Evolutionary conservation across 2,888 invertebrate species (phyloP), one percentile per base, ranked within the genome.

Genomic region (Lithophane socia): DNA sequence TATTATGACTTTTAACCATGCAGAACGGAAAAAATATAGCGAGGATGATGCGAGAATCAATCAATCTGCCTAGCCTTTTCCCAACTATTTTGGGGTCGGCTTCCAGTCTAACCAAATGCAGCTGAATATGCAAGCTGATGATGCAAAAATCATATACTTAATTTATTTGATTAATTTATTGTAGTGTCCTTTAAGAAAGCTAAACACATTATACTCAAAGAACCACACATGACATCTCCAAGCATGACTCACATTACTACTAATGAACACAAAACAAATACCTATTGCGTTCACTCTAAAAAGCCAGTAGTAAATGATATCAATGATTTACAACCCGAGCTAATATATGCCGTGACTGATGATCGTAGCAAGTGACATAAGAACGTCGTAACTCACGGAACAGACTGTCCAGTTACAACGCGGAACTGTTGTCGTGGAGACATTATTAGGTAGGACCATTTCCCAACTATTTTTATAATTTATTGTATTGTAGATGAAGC

Each of bases 321-420:
- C 60, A 68, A 69, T 69, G 68, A 72, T 77, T 68, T 60, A 78
- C 44, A 65, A 61, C 37, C 47, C 10, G n/a, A 71, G 52, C 42
- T 63, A 58, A 78, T 78, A 63, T 49, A 73, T 71, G 16, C 70
- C 61, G 68, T 72, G 71, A 63, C 71, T 79, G 70, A 69, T 72
- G 68, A 61, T 61, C 47, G 58, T 56, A 10, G 24, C 18, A 21
- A 42, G 67, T 82, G 80, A 80, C 76, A 76, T 76, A 81, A 85
- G 72, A 66, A 64, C 75, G 16, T 37, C 67, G 76, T 76, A 83
- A 83, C 76, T 71, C 68, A 71, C 73, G 85, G 85, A 85, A 83
- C 76, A 37, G 42, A 21, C 29, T 42, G 73, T 24, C 68, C 85
- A 83, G 60, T 79, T 61, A 56, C 66, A 71, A 76, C 61, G 64